A percentile compares a stretch with the other conserved stretches of the same genome.
Conservation (phyloP, 2,797 vertebrate genomes). For the Allobates femoralis region DNA sequence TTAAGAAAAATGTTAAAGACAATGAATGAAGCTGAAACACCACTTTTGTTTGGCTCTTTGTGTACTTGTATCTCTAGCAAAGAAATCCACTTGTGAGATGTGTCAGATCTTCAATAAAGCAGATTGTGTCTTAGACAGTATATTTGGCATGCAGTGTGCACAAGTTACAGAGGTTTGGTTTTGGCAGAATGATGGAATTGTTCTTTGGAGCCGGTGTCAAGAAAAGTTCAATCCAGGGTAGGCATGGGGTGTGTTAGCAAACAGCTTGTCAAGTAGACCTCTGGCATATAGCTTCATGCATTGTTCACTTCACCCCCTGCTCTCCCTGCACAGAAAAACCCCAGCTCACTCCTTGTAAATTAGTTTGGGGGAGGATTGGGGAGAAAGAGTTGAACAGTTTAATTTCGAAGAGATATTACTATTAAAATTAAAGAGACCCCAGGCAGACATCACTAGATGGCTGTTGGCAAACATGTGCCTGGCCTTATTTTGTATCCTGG, state of each 20-base stretch:
- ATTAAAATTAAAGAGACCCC: neutral
- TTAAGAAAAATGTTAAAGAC: neutral
- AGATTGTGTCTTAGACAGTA: slow-evolving; percentile 46
- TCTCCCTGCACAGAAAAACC: slow-evolving; percentile 2
- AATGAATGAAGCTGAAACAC: neutral
- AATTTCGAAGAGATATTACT: neutral
- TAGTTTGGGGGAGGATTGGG: slow-evolving; percentile 3
- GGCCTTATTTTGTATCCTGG: slow-evolving; percentile 5
- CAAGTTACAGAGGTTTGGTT: slow-evolving; percentile 38
- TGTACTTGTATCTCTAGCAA: neutral
- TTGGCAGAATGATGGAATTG: slow-evolving; percentile 34
- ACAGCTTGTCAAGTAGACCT: slow-evolving; percentile 60
- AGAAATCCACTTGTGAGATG: slow-evolving; percentile 33
- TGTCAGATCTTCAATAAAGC: slow-evolving; percentile 34
- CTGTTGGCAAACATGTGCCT: slow-evolving; percentile 10
- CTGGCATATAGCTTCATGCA: slow-evolving; percentile 37
- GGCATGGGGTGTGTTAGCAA: slow-evolving; percentile 61
- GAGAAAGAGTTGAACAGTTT: slow-evolving; percentile 23
- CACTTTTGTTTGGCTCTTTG: neutral
- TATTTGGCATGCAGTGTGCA: slow-evolving; percentile 46
- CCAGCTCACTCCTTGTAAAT: slow-evolving; percentile 29
- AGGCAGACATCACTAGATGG: neutral
- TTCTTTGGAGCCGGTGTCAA: slow-evolving; percentile 48
- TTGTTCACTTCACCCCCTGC: slow-evolving; percentile 38
- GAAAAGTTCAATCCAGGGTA: slow-evolving; percentile 64